Base-by-base conservation (phyloP, 2,113 vertebrate species). In the Ptyas mucosa region DNA sequence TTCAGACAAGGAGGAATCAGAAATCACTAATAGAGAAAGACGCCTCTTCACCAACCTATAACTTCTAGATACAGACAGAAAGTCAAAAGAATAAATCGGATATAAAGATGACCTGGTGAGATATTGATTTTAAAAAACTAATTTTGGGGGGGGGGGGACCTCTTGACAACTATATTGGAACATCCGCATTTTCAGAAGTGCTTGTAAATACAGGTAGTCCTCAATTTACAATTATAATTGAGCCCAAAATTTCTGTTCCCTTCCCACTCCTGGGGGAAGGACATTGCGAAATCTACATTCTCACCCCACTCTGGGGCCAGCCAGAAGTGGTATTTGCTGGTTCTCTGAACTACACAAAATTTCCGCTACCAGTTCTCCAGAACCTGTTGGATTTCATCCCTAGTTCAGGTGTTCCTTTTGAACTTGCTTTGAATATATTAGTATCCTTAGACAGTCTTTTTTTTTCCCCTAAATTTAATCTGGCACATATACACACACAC, bases 401-500 rank as follows among this genome's bases (percentile, higher is more conserved):
- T 96, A 95, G 93, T 96, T 95, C 95, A 95, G 94, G 95, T 96
- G 95, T 96, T 96, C 92, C 96, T 97, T 97, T 96, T 96, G 95
- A 97, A 97, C 94, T 94, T 92, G 89, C 93, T 94, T 93, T 95
- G 93, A 88, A 95, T 95, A 95, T 94, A 93, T 94, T 93, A 95
- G 96, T 97, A 96, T 96, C 95, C 96, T 94, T 93, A 34, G 88
- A 91, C 95, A 93, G 95, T 92, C 91, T 97, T 97, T 95, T 93
- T 94, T 95, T 93, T 93, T 0, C 55, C 21, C 92, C 94, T 94
- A 95, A 90, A 51, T 92, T 95, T 96, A 95, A 97, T 97, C 93
- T 96, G 7, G 95, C 3, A 14, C 1, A 18, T 12, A 34, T 96
- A 95, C 93, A 96, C 12, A 46, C 12, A 46, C 43, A 95, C 1